Conservation (phyloP, 2,888 invertebrate species). For the Apeira syringaria region DNA sequence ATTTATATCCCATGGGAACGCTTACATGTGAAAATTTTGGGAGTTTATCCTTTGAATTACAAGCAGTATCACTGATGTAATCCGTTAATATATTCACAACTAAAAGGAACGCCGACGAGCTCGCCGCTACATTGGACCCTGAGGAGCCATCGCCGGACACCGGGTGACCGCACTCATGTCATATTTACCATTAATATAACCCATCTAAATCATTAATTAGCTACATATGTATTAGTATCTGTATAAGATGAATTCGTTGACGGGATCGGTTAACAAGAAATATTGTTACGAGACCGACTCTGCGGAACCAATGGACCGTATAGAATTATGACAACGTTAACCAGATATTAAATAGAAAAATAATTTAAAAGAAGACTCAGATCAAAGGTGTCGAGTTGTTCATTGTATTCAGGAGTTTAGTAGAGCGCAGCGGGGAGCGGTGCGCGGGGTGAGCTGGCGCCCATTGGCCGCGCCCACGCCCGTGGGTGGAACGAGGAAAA, state of each 20-base stretch:
- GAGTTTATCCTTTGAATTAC: slow-evolving; percentile 69
- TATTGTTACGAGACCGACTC: slow-evolving; percentile 19
- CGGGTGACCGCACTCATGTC: slow-evolving; percentile 54
- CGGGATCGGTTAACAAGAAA: too few relatives aligned
- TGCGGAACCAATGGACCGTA: slow-evolving; percentile 27
- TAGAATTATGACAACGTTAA: slow-evolving; percentile 34
- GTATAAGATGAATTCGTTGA: too few relatives aligned
- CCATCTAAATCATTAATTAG: slow-evolving; percentile 13
- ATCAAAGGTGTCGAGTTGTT: slow-evolving; percentile 32
- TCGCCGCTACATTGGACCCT: slow-evolving; percentile 52
- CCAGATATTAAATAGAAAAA: slow-evolving; percentile 29
- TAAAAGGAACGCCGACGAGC: slow-evolving; percentile 63
- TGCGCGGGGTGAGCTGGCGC: slow-evolving; percentile 55
- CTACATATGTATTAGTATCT: neutral
- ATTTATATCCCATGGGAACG: slow-evolving; percentile 48
- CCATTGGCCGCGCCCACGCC: slow-evolving; percentile 75
- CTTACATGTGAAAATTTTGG: slow-evolving; percentile 56
- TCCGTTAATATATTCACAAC: slow-evolving; percentile 78
- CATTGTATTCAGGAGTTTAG: slow-evolving; percentile 50
- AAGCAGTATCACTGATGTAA: slow-evolving; percentile 57
- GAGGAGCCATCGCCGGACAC: slow-evolving; percentile 60
- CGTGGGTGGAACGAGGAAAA: slow-evolving; percentile 72
- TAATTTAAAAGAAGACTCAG: slow-evolving; percentile 22
- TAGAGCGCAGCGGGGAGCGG: slow-evolving; percentile 43
- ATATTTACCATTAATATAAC: slow-evolving; percentile 45